Evolutionary conservation across 2,113 vertebrate genomes (phyloP), one percentile per base, ranked within the genome.

Genomic region (Notarius quadriscutis): DNA sequence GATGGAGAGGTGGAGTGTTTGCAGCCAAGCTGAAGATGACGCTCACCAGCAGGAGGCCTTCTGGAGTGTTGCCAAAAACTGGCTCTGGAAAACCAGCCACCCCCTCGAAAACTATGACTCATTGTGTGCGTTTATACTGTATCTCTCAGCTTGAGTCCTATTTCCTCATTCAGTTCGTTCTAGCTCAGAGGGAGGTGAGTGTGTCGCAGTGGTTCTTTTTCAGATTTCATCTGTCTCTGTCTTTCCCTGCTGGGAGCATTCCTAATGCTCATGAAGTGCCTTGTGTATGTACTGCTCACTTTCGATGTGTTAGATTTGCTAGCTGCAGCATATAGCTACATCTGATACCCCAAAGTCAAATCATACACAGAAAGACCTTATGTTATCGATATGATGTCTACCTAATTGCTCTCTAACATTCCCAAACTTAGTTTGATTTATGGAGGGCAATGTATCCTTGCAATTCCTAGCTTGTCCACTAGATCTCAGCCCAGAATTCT

Each of bases 11-110:
- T 27, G 27, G 57, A 50, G 50, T 50, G 65, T 82, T 84, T 65
- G 58, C 34, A 89, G 89, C 60, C 81, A 69, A 88, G 81, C 69
- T 91, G 87, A 89, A 94, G 93, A 91, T 93, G 90, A 90, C 77
- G 88, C 62, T 90, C 63, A 87, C 91, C 88, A 87, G 88, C 89
- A 90, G 90, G 89, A 93, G 92, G 91, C 87, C 58, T 72, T 83
- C 90, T 95, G 94, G 95, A 95, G 92, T 93, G 90, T 89, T 65
- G 94, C 95, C 95, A 95, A 60, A 93, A 41, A 89, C 89, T 90
- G 72, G 93, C 90, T 91, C 90, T 88, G 91, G 93, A 87, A 90
- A 87, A 84, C 85, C 86, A 82, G 74, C 84, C 50, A 53, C 83
- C 58, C 87, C 81, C 84, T 79, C 88, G 89, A 86, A 88, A 84